Base-by-base conservation (phyloP, 2,888 invertebrate genomes). In the Pogonocherus hispidulus region DNA sequence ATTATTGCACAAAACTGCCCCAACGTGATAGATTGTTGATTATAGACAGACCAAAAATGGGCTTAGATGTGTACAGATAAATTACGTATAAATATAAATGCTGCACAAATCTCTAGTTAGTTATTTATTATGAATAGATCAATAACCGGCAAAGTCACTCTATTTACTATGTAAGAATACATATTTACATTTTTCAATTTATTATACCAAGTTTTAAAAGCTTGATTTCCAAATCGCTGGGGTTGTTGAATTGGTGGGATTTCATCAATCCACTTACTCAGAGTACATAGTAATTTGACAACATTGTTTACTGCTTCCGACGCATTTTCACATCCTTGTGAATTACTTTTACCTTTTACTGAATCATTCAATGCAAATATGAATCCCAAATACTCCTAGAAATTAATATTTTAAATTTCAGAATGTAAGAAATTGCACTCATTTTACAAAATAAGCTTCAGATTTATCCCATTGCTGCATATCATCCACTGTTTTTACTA, bases 161-260 rank as follows among this genome's bases (percentile, higher is more conserved):
- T n/a, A 27, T 27, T 3, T 27, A 8, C 8, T 27, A 27, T 5
- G 8, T 5, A 27, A 5, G 27, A 8, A 8, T 27, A 27, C n/a
- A 11, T 64, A 72, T 74, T 76, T 79, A 84, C 85, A 54, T 81
- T 80, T 75, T 84, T 82, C 52, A 99, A 86, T 86, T 90, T 91
- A 11, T 87, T 85, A 74, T 94, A 89, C 94, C 97, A 99, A 14
- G 88, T 89, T 75, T 93, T 89, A 85, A 96, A 99, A 0, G 98
- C 94, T 82, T 92, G 91, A 85, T 99, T 99, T 3, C 99, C 99
- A 88, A 98, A 99, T 69, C 99, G 89, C 84, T 99, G 98, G 0
- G 98, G 97, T 81, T 98, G 97, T 71, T 95, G 92, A 32, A 95
- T 87, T 0, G 97, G 95, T 44, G 97, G 97, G 70, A 92, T 94